Evolutionary conservation across 2,797 vertebrate genomes (phyloP), one percentile per base, ranked within the genome.

Genomic region (Sebastes minor): DNA sequence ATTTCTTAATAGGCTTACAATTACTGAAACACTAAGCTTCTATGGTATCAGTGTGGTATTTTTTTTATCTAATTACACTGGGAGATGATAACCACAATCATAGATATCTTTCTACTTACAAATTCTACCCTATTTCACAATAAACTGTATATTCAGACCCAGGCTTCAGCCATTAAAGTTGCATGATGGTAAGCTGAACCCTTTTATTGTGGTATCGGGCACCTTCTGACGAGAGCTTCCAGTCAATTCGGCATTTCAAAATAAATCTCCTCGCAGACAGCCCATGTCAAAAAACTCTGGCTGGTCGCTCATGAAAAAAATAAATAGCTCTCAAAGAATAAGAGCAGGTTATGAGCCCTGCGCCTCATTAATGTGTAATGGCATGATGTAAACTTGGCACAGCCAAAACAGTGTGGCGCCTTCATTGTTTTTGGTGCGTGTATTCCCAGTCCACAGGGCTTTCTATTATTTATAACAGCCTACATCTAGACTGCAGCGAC

Each of bases 401-500:
- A 62, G 86, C 65, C 78, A 63, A 71, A 88, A 84, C 79, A 80
- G 67, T 60, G 59, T 42, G 67, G 28, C 64, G 62, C 76, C 83
- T 60, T 28, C 81, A 80, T 89, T 93, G 87, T 93, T 93, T 93
- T 90, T 83, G 78, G 83, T 85, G 82, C 91, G 90, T 70, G 78
- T 90, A 84, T 89, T 92, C 90, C 85, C 90, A 91, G 83, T 76
- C 71, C 83, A 65, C 71, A 68, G 63, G 66, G 60, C 69, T 71
- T 76, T 92, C 86, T 87, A 93, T 94, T 94, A 95, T 96, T 95
- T 89, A 95, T 90, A 87, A 73, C 73, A 70, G 87, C 82, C 86
- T 80, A 88, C 84, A 93, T 88, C 78, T 82, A 88, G 82, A 66
- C 83, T 85, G 82, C 76, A 88, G 80, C 67, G 85, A 77, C 84